Conservation (phyloP, 2,113 vertebrate genomes). For the Sus scrofa region DNA sequence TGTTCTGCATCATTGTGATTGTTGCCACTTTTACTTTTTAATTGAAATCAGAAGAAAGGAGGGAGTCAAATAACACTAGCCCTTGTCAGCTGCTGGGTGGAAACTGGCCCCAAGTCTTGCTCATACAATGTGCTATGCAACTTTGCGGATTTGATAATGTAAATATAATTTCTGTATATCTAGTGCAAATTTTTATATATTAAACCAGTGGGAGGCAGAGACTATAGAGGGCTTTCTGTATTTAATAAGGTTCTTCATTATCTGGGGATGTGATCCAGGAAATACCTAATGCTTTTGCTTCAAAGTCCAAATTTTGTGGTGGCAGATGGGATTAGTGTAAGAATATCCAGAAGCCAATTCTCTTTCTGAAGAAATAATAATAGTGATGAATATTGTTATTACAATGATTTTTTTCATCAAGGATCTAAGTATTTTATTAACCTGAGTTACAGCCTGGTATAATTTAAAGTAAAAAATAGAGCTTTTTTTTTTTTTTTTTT, state of each 20-base stretch:
- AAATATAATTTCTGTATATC: conserved; percentile 50
- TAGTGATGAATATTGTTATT: conserved; percentile 68
- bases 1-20: not conserved
- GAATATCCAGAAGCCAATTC: conserved; percentile 63
- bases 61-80: not conserved
- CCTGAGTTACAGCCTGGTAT: conserved; percentile 7
- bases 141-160: conserved; percentile 2
- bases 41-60: conserved; percentile 43
- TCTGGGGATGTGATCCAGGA: conserved; percentile 42
- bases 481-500: not conserved
- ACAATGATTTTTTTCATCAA: conserved; percentile 60
- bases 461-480: conserved; percentile 34
- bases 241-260: conserved; percentile 71
- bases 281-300: conserved; percentile 64
- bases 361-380: conserved; percentile 66
- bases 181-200: conserved; percentile 49
- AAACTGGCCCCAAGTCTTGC: not conserved
- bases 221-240: conserved; percentile 22
- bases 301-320: conserved; percentile 55
- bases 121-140: not conserved
- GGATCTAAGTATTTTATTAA: conserved; percentile 68
- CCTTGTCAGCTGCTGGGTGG: not conserved
- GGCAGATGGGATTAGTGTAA: conserved; percentile 61
- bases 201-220: conserved; percentile 40
- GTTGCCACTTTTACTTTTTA: not conserved